These are phyloP conservation scores for Neofelis nebulosa DNA, from an alignment of 2,113 vertebrate genomes.

Conservation along the genomic window DNA sequence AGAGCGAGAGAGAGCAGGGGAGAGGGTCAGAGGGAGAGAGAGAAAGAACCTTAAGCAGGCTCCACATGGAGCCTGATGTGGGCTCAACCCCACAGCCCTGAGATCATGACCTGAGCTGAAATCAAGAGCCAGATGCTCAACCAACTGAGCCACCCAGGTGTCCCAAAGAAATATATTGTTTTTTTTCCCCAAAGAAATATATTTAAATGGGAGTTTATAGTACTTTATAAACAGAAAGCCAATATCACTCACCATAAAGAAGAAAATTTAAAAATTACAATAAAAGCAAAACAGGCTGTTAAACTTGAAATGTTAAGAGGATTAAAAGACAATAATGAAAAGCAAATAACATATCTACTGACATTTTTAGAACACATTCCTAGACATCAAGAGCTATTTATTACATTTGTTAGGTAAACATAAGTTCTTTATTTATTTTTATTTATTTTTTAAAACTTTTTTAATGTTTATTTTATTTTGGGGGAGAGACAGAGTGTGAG, in stretches of 20 bases:
- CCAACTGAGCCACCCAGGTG: no score
- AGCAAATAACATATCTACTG: not conserved
- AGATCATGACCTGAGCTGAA: no score
- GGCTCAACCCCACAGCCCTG: no score
- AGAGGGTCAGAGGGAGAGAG: no score
- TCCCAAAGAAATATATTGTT: no score
- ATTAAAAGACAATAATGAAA: not conserved
- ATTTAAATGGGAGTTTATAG: not conserved
- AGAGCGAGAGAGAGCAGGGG: no score
- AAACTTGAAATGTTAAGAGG: not conserved
- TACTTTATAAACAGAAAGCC: not conserved
- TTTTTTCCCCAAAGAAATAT: not conserved
- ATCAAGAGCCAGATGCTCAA: no score
- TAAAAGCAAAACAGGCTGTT: slow-evolving; percentile 40
- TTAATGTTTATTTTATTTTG: no score
- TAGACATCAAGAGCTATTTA: not conserved
- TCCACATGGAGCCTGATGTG: no score
- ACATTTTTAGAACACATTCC: not conserved
- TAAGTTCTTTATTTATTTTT: not conserved
- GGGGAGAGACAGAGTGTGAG: no score
- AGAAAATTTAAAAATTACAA: not conserved
- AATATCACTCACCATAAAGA: not conserved
- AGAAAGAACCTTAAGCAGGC: no score
- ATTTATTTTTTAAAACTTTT: not conserved
- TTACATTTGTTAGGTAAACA: not conserved